Evolutionary conservation across 2,113 vertebrate genomes (phyloP).

Genomic region (Stigmatopora argus): DNA sequence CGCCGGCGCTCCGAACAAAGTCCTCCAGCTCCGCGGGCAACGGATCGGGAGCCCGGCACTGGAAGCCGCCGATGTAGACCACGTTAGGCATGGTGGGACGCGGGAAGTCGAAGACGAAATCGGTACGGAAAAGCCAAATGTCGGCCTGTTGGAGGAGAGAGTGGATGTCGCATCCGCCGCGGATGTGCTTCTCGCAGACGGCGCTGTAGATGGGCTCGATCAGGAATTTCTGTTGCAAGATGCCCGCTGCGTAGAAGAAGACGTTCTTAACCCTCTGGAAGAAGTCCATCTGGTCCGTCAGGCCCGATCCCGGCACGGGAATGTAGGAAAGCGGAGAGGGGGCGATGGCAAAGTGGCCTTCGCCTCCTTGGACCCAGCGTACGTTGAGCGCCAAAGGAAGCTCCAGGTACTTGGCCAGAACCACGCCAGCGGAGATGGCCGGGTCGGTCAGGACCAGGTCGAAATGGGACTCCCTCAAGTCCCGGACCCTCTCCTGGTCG

Average conservation of each 20-base stretch:
- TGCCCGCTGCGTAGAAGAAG: slow-evolving; percentile 31
- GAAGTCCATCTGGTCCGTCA: slow-evolving; percentile 68
- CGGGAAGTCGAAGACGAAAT: slow-evolving; percentile 70
- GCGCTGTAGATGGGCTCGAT: slow-evolving; percentile 54
- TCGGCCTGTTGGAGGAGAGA: slow-evolving; percentile 65
- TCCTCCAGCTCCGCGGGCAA: slow-evolving; percentile 58
- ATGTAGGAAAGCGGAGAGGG: slow-evolving; percentile 70
- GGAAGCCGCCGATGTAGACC: slow-evolving; percentile 64
- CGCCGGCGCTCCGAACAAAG: slow-evolving; percentile 63
- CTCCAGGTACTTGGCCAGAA: slow-evolving; percentile 66
- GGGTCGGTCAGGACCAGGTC: slow-evolving; percentile 70
- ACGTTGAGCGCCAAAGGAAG: slow-evolving; percentile 67
- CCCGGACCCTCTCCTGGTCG: slow-evolving; percentile 32
- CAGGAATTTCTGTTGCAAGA: slow-evolving; percentile 42
- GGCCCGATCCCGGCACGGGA: slow-evolving; percentile 60
- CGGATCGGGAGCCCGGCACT: slow-evolving; percentile 58
- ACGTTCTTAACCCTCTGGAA: slow-evolving; percentile 63
- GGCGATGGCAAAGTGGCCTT: slow-evolving; percentile 62
- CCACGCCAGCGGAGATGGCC: slow-evolving; percentile 40
- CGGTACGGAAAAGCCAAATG: slow-evolving; percentile 67
- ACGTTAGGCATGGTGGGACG: slow-evolving; percentile 67
- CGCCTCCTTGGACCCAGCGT: slow-evolving; percentile 65
- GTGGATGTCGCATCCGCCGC: slow-evolving; percentile 49
- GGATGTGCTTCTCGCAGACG: slow-evolving; percentile 58
- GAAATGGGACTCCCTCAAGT: slow-evolving; percentile 45